Base-by-base conservation (phyloP, 2,797 vertebrate species). In the Leptatherina wallacei region DNA sequence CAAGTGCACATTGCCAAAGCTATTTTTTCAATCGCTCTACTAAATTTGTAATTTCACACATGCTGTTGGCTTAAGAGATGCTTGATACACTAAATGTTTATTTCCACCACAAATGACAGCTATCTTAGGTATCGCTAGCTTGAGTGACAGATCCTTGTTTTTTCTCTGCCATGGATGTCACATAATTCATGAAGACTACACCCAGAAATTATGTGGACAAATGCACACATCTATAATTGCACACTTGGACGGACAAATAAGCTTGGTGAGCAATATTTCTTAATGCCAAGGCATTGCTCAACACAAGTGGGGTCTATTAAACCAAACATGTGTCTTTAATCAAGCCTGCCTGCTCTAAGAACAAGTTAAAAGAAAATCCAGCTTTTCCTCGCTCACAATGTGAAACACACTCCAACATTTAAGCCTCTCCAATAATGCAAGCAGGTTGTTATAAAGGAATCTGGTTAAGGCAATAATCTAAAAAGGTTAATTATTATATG, bases 291-390 rank as follows among this genome's bases (percentile, higher is more conserved):
- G 54, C 61, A 76, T 94, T 94, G 89, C 91, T 90, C 91, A 94
- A 93, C 84, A 87, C 88, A 80, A 91, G 65, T 62, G 77, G 75
- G 84, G 78, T 84, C 82, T 80, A 79, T 92, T 88, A 90, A 90
- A 85, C 69, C 56, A 33, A 74, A 79, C 94, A 95, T 94, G 85
- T 95, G 95, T 90, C 81, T 93, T 85, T 73, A 92, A 95, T 95
- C 87, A 94, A 18, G 63, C 24, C 30, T n/a, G 81, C 85, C 82
- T 83, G 73, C 73, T 82, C 77, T 71, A 73, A 86, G 81, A 84
- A 75, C 73, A 71, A 36, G 72, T 69, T 66, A 71, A 77, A 88
- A 78, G 62, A 79, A 79, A 78, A 67, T 85, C 74, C 80, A 78
- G 64, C 83, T 78, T 80, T 80, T 79, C 58, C 42, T 82, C 61